Evolutionary conservation across 2,113 vertebrate genomes (phyloP).

Genomic region (Heterotis niloticus): DNA sequence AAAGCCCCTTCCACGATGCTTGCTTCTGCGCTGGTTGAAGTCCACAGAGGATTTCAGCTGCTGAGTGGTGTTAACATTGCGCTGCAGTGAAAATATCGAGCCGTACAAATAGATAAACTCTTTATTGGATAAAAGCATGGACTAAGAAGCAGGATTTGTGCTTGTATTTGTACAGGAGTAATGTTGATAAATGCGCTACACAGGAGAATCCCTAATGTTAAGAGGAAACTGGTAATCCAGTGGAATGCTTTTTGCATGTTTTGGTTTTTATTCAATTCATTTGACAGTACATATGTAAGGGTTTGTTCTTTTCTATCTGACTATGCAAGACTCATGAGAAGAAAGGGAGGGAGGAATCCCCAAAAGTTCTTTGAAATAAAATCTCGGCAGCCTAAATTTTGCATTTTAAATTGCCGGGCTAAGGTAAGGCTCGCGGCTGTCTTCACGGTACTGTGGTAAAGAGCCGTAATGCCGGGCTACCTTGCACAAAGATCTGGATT

Average conservation of each 20-base stretch:
- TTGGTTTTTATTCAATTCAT: background rate
- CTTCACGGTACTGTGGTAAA: background rate
- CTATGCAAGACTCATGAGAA: background rate
- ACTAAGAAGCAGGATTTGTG: no score
- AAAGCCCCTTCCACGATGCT: no score
- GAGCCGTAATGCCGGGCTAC: background rate
- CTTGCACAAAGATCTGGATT: background rate
- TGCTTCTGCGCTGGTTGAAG: no score
- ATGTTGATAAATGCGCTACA: background rate
- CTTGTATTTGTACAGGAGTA: no score
- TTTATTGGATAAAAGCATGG: no score
- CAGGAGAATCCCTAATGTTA: background rate
- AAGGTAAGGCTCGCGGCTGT: background rate
- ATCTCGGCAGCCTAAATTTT: constrained; percentile 6
- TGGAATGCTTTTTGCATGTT: background rate
- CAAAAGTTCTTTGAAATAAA: constrained; percentile 6
- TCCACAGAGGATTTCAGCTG: no score
- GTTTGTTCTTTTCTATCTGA: background rate
- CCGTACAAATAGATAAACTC: no score
- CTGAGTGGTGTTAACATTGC: no score
- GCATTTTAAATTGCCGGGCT: background rate
- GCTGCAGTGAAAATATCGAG: no score
- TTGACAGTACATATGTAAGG: background rate
- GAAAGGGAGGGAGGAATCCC: background rate
- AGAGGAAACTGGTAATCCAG: background rate